Evolutionary conservation across 2,797 vertebrate species (phyloP).

Genomic region (Acanthis flammea): DNA sequence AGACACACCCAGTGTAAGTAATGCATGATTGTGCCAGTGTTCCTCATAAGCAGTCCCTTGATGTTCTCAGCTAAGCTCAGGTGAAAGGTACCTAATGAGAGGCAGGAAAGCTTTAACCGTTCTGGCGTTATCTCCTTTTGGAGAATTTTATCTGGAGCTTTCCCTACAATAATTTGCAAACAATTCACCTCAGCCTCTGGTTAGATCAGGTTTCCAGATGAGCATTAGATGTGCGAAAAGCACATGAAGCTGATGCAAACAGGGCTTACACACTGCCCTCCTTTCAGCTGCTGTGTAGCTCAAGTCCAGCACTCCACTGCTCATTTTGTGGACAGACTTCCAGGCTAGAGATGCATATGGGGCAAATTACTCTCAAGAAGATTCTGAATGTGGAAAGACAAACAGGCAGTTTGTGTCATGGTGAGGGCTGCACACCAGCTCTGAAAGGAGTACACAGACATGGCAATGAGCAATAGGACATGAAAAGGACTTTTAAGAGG

Average conservation of each 20-base stretch:
- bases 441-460: neutral
- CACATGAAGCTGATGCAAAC: neutral
- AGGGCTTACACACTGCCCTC: neutral
- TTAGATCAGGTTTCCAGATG: neutral
- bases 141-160: neutral
- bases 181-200: neutral
- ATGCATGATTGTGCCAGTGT: neutral
- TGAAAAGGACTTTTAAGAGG: neutral
- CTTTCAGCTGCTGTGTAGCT: neutral
- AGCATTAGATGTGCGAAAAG: neutral
- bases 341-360: neutral
- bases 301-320: neutral
- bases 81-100: constrained; percentile 10
- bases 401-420: neutral
- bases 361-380: neutral
- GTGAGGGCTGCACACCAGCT: neutral
- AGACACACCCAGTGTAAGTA: neutral
- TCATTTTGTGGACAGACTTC: neutral
- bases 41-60: neutral
- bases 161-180: neutral
- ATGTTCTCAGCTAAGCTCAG: neutral
- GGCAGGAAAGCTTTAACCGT: neutral
- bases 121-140: neutral
- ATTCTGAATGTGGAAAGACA: neutral
- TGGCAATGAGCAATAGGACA: neutral